Base-by-base conservation (phyloP, 2,888 invertebrate genomes). In the Heliconius sara region DNA sequence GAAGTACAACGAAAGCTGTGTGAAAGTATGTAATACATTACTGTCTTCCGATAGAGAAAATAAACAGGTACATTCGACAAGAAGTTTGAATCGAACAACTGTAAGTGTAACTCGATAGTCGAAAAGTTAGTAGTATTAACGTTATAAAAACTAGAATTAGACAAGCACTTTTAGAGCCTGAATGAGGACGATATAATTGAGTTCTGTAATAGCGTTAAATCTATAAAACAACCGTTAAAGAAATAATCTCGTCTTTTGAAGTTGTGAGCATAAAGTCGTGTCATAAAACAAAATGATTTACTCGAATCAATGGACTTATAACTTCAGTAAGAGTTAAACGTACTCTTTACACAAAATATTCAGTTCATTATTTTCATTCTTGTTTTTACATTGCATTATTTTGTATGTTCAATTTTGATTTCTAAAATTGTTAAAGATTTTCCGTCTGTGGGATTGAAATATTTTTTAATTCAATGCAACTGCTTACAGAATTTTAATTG, bases 11-110 rank as follows among this genome's bases (percentile, higher is more conserved):
- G 75, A 78, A 76, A 80, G 39, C 73, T 68, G 73, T 79, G 81
- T 83, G 83, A 81, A 83, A 81, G 83, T 83, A 81, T 70, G 39
- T 74, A 63, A 75, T 68, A 74, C 66, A 68, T 80, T 76, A 78
- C 65, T 68, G 74, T 47, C 77, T 76, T 75, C 43, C 65, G 77
- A 66, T 81, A 77, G 43, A 25, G 76, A 68, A 73, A 80, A 80
- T 71, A 60, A 76, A 74, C 39, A 68, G n/a, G 60, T 39, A 39
- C 39, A 47, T 67, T 34, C 39, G 60, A 60, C 60, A 75, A 57
- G 19, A 39, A 30, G 3, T 34, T 79, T n/a, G 39, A 57, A 74
- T 47, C 34, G 60, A 73, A 60, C 52, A 27, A 72, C 57, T 34
- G 5, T 34, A 34, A 34, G 34, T 34, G 34, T 39, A 60, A 73